Conservation (phyloP, 2,888 invertebrate genomes). For the Baccha elongata region DNA sequence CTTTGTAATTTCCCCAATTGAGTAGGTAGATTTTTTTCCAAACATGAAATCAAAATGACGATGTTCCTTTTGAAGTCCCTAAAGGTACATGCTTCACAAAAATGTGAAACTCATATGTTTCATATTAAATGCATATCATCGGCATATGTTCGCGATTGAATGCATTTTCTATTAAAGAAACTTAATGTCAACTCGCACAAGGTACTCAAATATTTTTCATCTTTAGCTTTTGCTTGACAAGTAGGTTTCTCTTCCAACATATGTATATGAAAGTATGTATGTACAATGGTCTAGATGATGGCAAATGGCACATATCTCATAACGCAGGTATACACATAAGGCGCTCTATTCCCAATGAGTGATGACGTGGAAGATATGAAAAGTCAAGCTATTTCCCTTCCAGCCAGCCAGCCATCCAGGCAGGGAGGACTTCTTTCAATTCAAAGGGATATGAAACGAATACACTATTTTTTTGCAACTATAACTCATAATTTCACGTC, state of each 20-base stretch:
- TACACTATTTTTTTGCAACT: slow-evolving; percentile 32
- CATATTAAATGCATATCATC: slow-evolving; percentile 60
- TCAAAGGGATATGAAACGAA: slow-evolving; percentile 25
- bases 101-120: slow-evolving; percentile 28
- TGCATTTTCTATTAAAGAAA: slow-evolving; percentile 59
- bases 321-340: slow-evolving; percentile 17
- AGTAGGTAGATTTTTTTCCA: background rate
- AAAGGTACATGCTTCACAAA: slow-evolving; percentile 18
- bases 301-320: no score
- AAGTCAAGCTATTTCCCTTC: slow-evolving; percentile 47
- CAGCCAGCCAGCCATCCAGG: background rate
- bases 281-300: slow-evolving; percentile 17
- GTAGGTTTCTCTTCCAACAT: background rate
- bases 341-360: slow-evolving; percentile 43
- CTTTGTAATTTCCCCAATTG: background rate
- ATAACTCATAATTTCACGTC: slow-evolving; percentile 56
- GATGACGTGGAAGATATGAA: slow-evolving; percentile 69
- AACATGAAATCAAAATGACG: background rate
- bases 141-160: slow-evolving; percentile 52
- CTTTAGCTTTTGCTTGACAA: background rate
- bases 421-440: slow-evolving; percentile 15
- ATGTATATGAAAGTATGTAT: no score
- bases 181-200: slow-evolving; percentile 25
- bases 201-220: slow-evolving; percentile 6
- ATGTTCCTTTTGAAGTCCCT: slow-evolving; percentile 24